Evolutionary conservation across 2,113 vertebrate genomes (phyloP), one percentile per base, ranked within the genome.

Genomic region (Gavialis gangeticus): DNA sequence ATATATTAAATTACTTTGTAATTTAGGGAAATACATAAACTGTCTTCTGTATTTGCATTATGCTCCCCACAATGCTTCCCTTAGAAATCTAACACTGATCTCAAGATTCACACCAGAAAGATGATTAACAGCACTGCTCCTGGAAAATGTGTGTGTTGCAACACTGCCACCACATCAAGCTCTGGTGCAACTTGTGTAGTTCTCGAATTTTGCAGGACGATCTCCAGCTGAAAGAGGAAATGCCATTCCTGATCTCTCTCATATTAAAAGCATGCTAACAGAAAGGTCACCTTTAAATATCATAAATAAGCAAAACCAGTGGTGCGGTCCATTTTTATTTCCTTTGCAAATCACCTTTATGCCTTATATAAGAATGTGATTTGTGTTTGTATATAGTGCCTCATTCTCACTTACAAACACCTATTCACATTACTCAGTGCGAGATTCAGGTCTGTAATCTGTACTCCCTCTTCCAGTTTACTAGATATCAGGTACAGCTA

Each of bases 41-140:
- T 63, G 81, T 11, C 12, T 67, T 81, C 78, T 84, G n/a, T 95
- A 88, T 63, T 17, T 60, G 19, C 19, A 60, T 60, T 60, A 60
- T 60, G 58, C 59, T 60, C 59, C 59, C 59, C 59, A 60, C 7
- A 22, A 22, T 60, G 19, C 59, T 60, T 60, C 59, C 21, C 9
- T 60, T 22, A 60, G 67, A 13, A 95, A 91, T 88, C 56, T 88
- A 69, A 71, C 59, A 79, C 63, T 84, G 94, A 91, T 92, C 94
- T 92, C 88, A 93, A 93, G 79, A 90, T 95, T 88, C 96, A 34
- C 92, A 88, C 86, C 91, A 95, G 94, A 73, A 91, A 96, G 90
- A 85, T 95, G 94, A 84, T 93, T 82, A 96, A 83, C 78, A 86
- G 76, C 84, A 93, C 21, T 95, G 92, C 96, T 92, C 92, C 84